phyloP scores from a whole-genome alignment of 2,888 invertebrate genomes.

The Ferdinandea cuprea region DNA sequence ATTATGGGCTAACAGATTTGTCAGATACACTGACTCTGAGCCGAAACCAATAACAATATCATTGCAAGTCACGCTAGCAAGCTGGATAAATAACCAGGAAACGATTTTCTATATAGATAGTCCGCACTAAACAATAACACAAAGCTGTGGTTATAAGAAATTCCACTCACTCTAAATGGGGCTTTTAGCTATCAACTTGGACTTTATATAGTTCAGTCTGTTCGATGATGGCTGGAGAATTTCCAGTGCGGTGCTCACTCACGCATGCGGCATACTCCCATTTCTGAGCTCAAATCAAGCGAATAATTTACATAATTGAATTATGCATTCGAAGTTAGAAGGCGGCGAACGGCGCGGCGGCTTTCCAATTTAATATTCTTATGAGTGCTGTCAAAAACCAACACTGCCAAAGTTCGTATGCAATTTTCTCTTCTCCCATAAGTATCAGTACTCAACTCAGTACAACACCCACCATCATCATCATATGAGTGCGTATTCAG shows the following conservation, averaged over 20 bases:
- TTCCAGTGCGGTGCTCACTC: constrained; percentile 17
- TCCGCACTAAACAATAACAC: too few relatives aligned
- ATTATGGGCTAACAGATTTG: too few relatives aligned
- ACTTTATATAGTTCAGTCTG: not conserved
- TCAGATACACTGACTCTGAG: too few relatives aligned
- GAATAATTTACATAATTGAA: constrained; percentile 48
- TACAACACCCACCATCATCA: not conserved
- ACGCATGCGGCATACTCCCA: constrained; percentile 43
- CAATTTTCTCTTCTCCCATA: not conserved
- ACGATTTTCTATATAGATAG: too few relatives aligned
- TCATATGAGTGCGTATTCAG: not conserved
- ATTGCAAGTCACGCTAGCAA: too few relatives aligned
- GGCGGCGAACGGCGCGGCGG: too few relatives aligned
- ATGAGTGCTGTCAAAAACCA: constrained; percentile 25
- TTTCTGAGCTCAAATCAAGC: constrained; percentile 26
- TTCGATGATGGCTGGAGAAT: constrained; percentile 10
- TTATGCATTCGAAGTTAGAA: constrained; percentile 47
- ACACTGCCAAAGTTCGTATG: not conserved
- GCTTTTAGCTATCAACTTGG: not conserved
- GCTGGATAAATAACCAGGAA: too few relatives aligned
- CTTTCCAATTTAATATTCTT: constrained; percentile 37
- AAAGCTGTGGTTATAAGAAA: too few relatives aligned
- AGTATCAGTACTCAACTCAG: too few relatives aligned
- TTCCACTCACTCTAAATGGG: not conserved
- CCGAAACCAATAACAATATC: too few relatives aligned